Evolutionary conservation across 2,797 vertebrate species (phyloP), one percentile per base, ranked within the genome.

Genomic region (Diplodus sargus): DNA sequence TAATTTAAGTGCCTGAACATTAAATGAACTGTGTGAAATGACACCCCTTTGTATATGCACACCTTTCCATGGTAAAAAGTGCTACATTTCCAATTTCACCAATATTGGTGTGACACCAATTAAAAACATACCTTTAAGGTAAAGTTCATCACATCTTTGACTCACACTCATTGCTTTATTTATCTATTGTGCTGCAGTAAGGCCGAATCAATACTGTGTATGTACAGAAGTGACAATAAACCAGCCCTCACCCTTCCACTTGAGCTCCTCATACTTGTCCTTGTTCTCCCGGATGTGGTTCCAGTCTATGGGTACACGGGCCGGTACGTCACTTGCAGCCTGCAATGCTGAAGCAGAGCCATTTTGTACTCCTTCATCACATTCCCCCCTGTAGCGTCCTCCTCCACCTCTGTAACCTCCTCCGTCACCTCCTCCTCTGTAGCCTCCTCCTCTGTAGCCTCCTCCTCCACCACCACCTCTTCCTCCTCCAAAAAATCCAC

Each of bases 171-270:
- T 20, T 3, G 14, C 53, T 72, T 7, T 12, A 63, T 57, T 25
- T 67, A 49, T 43, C 0, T 7, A 47, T n/a, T 43, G 15, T 25
- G 0, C 13, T 28, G 18, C 42, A 72, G 8, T 13, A n/a, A 4
- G n/a, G 7, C n/a, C 0, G 67, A 30, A 48, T 30, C 15, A 65
- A 54, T 9, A 34, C 15, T 2, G 15, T 1, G 42, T 57, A 28
- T 48, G 11, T 20, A 34, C 28, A 39, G 56, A 4, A 70, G 58
- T 45, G 4, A n/a, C 1, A 47, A 10, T 3, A 48, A 28, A 7
- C 0, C 16, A 47, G 13, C 1, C 30, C 84, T 93, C 85, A 99
- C 98, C 97, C 93, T 96, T 95, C 98, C 98, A 99, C 81, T 98
- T 99, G 79, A 97, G 93, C 73, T 94, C 92, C 74, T 94, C 95